Conservation (phyloP, 1,140 invertebrate genomes). For the Alviniconcha marisindica region DNA sequence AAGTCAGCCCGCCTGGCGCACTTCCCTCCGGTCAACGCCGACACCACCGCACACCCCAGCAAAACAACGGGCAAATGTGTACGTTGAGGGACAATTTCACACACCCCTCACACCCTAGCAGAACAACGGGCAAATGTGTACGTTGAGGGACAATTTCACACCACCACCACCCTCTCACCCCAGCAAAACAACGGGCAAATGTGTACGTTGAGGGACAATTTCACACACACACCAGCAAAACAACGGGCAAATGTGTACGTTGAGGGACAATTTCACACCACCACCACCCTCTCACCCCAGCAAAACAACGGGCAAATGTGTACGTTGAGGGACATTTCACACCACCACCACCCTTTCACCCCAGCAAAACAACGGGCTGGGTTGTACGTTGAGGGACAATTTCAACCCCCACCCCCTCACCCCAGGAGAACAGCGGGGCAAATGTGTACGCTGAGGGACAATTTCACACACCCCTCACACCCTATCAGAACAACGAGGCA, state of each 20-base stretch:
- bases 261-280: too few relatives aligned
- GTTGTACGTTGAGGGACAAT: too few relatives aligned
- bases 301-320: neutral
- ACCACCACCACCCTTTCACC: too few relatives aligned
- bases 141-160: too few relatives aligned
- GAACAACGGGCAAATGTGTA: too few relatives aligned
- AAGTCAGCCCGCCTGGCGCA: constrained; percentile 21
- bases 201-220: neutral
- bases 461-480: neutral
- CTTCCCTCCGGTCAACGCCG: neutral
- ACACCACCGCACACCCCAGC: neutral
- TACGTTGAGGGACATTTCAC: neutral
- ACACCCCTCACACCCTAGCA: neutral
- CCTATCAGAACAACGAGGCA: too few relatives aligned
- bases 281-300: neutral
- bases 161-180: neutral
- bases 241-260: too few relatives aligned
- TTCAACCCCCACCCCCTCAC: neutral
- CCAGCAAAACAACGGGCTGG: too few relatives aligned
- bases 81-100: neutral
- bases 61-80: neutral
- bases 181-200: neutral
- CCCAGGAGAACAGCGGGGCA: neutral
- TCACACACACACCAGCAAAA: neutral
- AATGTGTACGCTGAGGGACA: neutral